phyloP scores from a whole-genome alignment of 2,797 vertebrate species.

The Galaxias olidus region DNA sequence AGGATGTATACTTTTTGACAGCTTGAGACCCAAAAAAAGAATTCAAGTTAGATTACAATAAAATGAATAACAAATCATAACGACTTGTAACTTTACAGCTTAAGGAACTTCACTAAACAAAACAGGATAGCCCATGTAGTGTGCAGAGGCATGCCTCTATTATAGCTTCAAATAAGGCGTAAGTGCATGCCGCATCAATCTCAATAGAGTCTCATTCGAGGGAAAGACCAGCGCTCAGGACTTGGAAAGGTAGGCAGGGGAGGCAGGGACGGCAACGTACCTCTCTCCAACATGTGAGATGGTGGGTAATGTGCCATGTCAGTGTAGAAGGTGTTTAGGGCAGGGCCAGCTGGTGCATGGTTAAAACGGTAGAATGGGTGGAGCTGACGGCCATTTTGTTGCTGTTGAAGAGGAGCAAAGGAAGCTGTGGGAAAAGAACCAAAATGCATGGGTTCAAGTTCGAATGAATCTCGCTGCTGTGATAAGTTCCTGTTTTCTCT shows the following conservation, averaged over 20 bases:
- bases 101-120: no score
- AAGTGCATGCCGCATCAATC: neutral
- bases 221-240: slow-evolving; percentile 70
- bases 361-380: slow-evolving; percentile 48
- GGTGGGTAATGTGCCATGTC: slow-evolving; percentile 55
- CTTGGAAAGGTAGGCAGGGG: slow-evolving; percentile 41
- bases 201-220: slow-evolving; percentile 75
- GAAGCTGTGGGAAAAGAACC: slow-evolving; percentile 24
- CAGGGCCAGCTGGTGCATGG: slow-evolving; percentile 30
- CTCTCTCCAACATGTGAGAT: slow-evolving; percentile 59
- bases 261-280: slow-evolving; percentile 25
- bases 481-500: slow-evolving; percentile 18
- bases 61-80: no score
- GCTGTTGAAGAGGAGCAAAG: slow-evolving; percentile 28
- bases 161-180: no score
- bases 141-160: no score
- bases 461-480: slow-evolving; percentile 27
- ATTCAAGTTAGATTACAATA: no score
- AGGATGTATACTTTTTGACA: no score
- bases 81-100: no score
- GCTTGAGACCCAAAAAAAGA: no score
- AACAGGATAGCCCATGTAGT: no score
- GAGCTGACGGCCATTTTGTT: slow-evolving; percentile 35
- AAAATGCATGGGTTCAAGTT: slow-evolving; percentile 28
- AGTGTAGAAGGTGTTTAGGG: slow-evolving; percentile 26